Evolutionary conservation across 2,113 vertebrate species (phyloP), one percentile per base, ranked within the genome.

Genomic region (Notothenia rossii): DNA sequence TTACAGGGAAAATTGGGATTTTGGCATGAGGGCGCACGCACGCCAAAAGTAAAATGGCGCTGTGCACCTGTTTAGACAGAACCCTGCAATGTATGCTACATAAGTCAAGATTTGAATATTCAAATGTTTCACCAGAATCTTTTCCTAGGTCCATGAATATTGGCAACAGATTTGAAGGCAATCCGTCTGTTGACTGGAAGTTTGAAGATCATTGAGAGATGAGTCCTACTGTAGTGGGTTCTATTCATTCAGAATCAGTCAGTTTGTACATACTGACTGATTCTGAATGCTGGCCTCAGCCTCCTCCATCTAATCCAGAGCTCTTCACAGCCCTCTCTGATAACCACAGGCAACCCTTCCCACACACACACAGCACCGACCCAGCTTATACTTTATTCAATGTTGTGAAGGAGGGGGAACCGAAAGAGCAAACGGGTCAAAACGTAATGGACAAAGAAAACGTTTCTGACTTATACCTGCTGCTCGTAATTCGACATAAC

Each of bases 261-360:
- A 49, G 20, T 15, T 25, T 12, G 43, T 64, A 64, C 6, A 20
- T 10, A 64, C n/a, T n/a, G n/a, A n/a, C n/a, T n/a, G n/a, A n/a
- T n/a, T n/a, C n/a, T 15, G 43, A 15, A 7, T 22, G 63, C 62
- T 48, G 62, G 45, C 45, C 45, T 65, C n/a, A 10, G 18, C 11
- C n/a, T 65, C n/a, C 45, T 65, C 61, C 11, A 63, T 48, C 15
- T 1, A 65, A 49, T 49, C 14, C 63, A 13, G 6, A 46, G 11
- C 61, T 63, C 40, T 22, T 63, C 43, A 10, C 63, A 65, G 46
- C 22, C 63, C 46, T 22, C 46, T 46, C 43, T 64, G 43, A n/a
- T 64, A 22, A 64, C 61, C 61, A 62, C 60, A 59, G 40, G 58
- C 33, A 64, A 64, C 48, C 61, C 43, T 22, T 40, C 36, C 36